Conservation (phyloP, 1,140 invertebrate genomes). For the Uloborus diversus region DNA sequence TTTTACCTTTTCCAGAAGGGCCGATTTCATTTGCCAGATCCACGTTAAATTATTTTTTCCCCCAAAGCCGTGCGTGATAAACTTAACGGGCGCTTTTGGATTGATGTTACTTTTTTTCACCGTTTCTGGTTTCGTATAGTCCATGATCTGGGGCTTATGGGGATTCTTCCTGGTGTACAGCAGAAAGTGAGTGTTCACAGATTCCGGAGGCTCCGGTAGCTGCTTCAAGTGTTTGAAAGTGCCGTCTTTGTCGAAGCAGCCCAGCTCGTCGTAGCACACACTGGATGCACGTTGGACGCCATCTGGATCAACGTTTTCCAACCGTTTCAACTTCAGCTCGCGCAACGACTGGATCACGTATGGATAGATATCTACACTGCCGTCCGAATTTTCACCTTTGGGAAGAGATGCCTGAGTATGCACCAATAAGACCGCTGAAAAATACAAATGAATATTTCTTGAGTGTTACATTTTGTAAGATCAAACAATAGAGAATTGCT, state of each 20-base stretch:
- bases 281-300: conserved; percentile 10
- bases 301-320: background rate
- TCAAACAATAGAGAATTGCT: too few species aligned
- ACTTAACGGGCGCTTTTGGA: conserved; percentile 69
- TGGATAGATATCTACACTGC: too few species aligned
- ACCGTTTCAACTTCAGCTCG: background rate
- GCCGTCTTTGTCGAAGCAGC: conserved; percentile 90
- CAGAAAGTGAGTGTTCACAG: conserved; percentile 75
- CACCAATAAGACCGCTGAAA: too few species aligned
- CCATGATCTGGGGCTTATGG: conserved; percentile 61
- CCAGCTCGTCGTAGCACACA: conserved; percentile 89
- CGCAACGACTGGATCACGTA: too few species aligned
- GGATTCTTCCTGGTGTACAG: conserved; percentile 66
- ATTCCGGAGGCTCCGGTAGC: conserved; percentile 75
- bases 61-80: conserved; percentile 94
- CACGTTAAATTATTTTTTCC: conserved; percentile 87
- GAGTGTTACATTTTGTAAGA: too few species aligned
- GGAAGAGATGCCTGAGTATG: too few species aligned
- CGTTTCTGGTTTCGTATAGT: conserved; percentile 58
- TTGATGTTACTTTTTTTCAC: conserved; percentile 15
- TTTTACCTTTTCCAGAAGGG: conserved; percentile 85
- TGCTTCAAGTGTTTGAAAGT: conserved; percentile 91
- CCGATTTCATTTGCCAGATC: conserved; percentile 90
- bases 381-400: too few species aligned
- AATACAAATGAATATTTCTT: too few species aligned